Evolutionary conservation across 2,113 vertebrate genomes (phyloP), one percentile per base, ranked within the genome.

Genomic region (Otocyon megalotis): DNA sequence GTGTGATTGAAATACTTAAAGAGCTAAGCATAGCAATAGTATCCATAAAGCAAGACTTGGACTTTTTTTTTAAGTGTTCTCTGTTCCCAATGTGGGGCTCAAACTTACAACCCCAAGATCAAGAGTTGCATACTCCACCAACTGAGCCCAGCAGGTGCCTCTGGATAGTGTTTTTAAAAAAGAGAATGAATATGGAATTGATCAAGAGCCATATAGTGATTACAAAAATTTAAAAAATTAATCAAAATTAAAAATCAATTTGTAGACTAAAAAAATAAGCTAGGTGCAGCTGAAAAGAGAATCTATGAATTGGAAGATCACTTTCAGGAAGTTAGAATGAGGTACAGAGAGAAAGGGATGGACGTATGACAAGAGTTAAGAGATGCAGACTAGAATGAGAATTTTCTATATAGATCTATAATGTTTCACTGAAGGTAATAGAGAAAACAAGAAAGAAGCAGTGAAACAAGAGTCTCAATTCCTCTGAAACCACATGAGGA

Each of bases 221-320:
- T 74, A 65, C 54, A 83, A 85, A 94, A 85, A 32, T 93, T 24
- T 43, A 72, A 92, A 87, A n/a, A 43, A 93, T 3, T 80, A n/a
- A 56, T 22, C 81, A n/a, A 94, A 90, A 71, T 67, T 93, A 87
- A 96, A 94, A 96, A n/a, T 56, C 48, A 86, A 50, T 74, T 60
- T 87, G 8, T 48, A 9, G 43, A 19, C 50, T 83, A 28, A 87
- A 94, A 94, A 93, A 79, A 24, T 30, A 76, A 15, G 13, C 14
- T 88, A 85, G 62, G 19, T 37, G 79, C 4, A 94, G 63, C 58
- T 93, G 32, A 93, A 93, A 82, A 93, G 50, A 97, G 24, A 93
- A 74, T 79, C 58, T 79, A 76, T 50, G 37, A 94, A 71, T 60
- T 89, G 16, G 69, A 93, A 32, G 1, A 48, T 50, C 71, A 26